These are phyloP conservation scores for Agrotis ipsilon DNA, from an alignment of 2,888 invertebrate species.

Conservation along the genomic window DNA sequence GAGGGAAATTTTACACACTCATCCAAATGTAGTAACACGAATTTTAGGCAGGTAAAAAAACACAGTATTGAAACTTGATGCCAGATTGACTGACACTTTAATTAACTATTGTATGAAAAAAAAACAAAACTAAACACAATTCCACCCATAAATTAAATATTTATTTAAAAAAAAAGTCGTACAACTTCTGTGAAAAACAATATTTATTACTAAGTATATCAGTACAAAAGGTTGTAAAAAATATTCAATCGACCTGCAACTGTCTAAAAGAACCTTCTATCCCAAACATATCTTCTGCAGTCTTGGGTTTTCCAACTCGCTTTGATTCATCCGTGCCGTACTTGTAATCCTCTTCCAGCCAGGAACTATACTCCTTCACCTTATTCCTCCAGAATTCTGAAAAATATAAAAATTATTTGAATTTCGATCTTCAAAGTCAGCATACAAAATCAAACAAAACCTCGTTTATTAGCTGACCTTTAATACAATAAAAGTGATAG, in stretches of 20 bases:
- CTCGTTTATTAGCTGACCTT: background rate
- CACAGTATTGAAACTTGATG: too few species aligned
- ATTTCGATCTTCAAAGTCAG: too few species aligned
- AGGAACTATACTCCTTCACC: conserved; percentile 85
- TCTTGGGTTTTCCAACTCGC: conserved; percentile 90
- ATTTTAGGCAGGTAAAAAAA: too few species aligned
- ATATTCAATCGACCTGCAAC: conserved; percentile 80
- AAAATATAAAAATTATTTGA: conserved; percentile 32
- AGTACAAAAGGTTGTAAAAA: conserved; percentile 13
- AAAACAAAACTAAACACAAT: too few species aligned
- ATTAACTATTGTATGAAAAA: too few species aligned
- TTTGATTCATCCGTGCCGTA: conserved; percentile 90
- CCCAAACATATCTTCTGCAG: conserved; percentile 90
- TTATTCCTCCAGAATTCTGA: conserved; percentile 84
- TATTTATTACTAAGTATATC: too few species aligned
- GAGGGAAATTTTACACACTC: too few species aligned
- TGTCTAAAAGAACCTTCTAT: conserved; percentile 90
- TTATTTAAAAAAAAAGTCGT: too few species aligned
- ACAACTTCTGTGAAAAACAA: too few species aligned
- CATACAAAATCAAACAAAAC: background rate
- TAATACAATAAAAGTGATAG: background rate
- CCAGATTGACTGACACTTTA: too few species aligned
- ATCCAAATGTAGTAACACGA: too few species aligned
- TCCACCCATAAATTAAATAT: too few species aligned
- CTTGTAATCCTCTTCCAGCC: conserved; percentile 88